phyloP scores from a whole-genome alignment of 2,113 vertebrate genomes.

The Misgurnus mizolepis region DNA sequence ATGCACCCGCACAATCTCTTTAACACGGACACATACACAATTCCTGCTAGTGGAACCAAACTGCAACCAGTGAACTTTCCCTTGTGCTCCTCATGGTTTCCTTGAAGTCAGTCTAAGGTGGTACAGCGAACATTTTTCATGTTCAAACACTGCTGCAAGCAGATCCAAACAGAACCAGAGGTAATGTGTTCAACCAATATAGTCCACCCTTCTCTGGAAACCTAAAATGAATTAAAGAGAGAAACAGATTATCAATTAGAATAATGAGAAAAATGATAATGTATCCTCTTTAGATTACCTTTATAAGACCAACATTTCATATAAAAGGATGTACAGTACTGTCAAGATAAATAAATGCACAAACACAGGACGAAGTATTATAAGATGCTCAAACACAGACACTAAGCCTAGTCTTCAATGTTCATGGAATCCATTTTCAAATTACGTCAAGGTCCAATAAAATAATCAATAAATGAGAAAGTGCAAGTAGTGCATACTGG shows the following conservation, averaged over 20 bases:
- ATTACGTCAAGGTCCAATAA: slow-evolving; percentile 58
- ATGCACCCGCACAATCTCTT: slow-evolving; percentile 20
- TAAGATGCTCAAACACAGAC: background rate
- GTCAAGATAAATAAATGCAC: background rate
- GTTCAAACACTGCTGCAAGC: slow-evolving; percentile 56
- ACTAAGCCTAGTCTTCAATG: slow-evolving; percentile 11
- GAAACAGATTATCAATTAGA: slow-evolving; percentile 22
- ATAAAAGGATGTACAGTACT: background rate
- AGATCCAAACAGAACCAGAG: slow-evolving; percentile 32
- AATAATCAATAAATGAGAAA: slow-evolving; percentile 57
- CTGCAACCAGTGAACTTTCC: slow-evolving; percentile 67
- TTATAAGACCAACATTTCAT: background rate
- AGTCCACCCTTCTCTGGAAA: slow-evolving; percentile 43
- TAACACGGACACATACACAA: slow-evolving; percentile 38
- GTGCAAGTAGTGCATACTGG: background rate
- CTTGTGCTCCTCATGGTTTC: slow-evolving; percentile 66
- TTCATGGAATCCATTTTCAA: slow-evolving; percentile 34
- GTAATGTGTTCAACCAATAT: background rate
- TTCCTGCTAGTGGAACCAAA: slow-evolving; percentile 73
- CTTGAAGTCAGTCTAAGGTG: slow-evolving; percentile 71
- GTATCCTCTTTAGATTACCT: background rate
- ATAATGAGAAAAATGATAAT: background rate
- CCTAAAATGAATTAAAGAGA: slow-evolving; percentile 63
- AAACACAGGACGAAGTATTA: background rate
- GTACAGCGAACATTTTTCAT: slow-evolving; percentile 65